Conservation (phyloP, 2,113 vertebrate species). For the Myotis brandtii region DNA sequence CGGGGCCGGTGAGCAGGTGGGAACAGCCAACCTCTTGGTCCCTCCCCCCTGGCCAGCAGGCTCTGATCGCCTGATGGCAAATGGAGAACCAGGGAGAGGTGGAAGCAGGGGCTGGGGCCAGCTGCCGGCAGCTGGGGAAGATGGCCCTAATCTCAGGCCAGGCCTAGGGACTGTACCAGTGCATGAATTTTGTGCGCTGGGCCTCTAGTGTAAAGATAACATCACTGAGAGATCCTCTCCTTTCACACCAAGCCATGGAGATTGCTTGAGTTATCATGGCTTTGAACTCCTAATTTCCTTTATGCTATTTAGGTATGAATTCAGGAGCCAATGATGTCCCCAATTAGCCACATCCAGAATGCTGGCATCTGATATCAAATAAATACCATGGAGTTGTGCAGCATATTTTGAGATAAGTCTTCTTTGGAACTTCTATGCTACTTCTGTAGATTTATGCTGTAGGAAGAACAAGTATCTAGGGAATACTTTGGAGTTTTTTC, state of each 20-base stretch:
- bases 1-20: no score
- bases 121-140: no score
- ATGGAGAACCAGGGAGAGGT: no score
- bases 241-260: not conserved
- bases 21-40: no score
- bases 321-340: not conserved
- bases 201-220: no score
- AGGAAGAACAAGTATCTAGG: not conserved
- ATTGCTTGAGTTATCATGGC: not conserved
- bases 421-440: not conserved
- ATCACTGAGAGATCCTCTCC: not conserved
- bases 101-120: no score
- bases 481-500: not conserved
- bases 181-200: no score
- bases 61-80: no score
- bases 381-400: not conserved
- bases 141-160: no score
- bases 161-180: no score
- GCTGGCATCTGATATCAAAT: not conserved
- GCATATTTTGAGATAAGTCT: not conserved
- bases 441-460: not conserved
- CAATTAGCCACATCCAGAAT: not conserved
- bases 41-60: no score
- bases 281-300: not conserved
- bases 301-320: not conserved